phyloP scores from a whole-genome alignment of 64 coral and sea anemone species.

The Acropora tenuis region DNA sequence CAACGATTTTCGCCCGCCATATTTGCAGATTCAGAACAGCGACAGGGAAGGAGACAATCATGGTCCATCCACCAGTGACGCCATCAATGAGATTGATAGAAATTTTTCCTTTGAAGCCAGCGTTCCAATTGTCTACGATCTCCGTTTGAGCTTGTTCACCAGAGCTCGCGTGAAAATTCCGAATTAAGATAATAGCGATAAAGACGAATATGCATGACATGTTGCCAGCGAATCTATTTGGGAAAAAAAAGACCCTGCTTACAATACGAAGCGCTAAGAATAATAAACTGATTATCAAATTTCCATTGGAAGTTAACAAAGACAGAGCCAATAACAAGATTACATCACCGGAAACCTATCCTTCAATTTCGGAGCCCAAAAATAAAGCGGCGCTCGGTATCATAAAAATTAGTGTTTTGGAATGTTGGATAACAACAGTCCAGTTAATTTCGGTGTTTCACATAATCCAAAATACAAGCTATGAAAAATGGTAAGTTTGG shows the following conservation, averaged over 20 bases:
- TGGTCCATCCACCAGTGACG: constrained; percentile 66
- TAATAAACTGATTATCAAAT: too few species aligned
- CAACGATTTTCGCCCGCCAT: constrained; percentile 64
- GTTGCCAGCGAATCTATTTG: not conserved
- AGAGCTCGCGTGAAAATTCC: not conserved
- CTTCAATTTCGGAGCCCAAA: not conserved
- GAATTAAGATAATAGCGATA: not conserved
- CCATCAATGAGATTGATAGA: constrained; percentile 22
- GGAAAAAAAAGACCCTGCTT: not conserved
- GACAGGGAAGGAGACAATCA: constrained; percentile 67
- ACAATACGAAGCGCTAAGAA: too few species aligned
- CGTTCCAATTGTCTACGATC: constrained; percentile 36
- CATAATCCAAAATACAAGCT: too few species aligned
- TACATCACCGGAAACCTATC: not conserved
- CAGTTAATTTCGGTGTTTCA: too few species aligned
- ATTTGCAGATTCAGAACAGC: constrained; percentile 45
- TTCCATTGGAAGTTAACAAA: too few species aligned
- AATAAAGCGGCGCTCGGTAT: too few species aligned
- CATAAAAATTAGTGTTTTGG: too few species aligned
- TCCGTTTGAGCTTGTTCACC: constrained; percentile 3
- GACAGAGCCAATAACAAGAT: not conserved
- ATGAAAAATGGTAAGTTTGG: too few species aligned
- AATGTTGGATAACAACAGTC: too few species aligned
- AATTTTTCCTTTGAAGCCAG: constrained; percentile 56
- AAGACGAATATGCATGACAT: not conserved